These are phyloP conservation scores for Cataglyphis hispanica DNA, from an alignment of 1,140 invertebrate species.

Conservation along the genomic window DNA sequence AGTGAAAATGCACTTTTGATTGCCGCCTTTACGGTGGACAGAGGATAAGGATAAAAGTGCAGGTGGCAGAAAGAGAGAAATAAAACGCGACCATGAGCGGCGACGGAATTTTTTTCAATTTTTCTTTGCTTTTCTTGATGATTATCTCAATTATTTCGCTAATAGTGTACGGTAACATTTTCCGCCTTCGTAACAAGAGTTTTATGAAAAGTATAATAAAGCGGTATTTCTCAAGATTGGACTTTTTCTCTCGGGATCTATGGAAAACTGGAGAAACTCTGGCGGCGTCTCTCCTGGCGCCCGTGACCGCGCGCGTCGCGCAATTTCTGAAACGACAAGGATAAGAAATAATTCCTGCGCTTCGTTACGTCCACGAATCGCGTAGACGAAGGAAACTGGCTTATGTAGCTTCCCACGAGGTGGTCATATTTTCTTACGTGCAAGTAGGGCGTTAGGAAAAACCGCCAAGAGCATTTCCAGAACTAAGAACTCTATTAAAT, in stretches of 20 bases:
- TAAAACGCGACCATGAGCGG: conserved; percentile 37
- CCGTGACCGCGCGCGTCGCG: conserved; percentile 34
- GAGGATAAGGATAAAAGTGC: conserved; percentile 49
- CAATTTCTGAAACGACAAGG: conserved; percentile 60
- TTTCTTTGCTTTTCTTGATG: background rate
- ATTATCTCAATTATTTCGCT: conserved; percentile 59
- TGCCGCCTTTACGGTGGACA: conserved; percentile 32
- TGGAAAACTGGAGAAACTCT: background rate
- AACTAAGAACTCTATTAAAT: conserved; percentile 24
- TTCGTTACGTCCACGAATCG: conserved; percentile 52
- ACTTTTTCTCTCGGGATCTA: background rate
- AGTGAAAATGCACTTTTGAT: conserved; percentile 62
- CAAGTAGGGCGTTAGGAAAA: conserved; percentile 28
- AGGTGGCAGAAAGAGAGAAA: background rate
- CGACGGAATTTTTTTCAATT: conserved; percentile 29
- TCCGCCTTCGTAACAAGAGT: conserved; percentile 19
- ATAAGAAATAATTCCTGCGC: conserved; percentile 62
- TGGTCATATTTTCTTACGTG: conserved; percentile 44
- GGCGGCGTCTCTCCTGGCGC: background rate
- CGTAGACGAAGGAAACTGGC: conserved; percentile 56
- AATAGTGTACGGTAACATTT: conserved; percentile 40
- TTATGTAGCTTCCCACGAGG: conserved; percentile 34
- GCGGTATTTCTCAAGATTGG: conserved; percentile 23
- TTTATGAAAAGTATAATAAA: conserved; percentile 54
- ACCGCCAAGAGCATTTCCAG: background rate